Evolutionary conservation across 2,888 invertebrate genomes (phyloP), one percentile per base, ranked within the genome.

Genomic region (Meiosimyza decipiens): DNA sequence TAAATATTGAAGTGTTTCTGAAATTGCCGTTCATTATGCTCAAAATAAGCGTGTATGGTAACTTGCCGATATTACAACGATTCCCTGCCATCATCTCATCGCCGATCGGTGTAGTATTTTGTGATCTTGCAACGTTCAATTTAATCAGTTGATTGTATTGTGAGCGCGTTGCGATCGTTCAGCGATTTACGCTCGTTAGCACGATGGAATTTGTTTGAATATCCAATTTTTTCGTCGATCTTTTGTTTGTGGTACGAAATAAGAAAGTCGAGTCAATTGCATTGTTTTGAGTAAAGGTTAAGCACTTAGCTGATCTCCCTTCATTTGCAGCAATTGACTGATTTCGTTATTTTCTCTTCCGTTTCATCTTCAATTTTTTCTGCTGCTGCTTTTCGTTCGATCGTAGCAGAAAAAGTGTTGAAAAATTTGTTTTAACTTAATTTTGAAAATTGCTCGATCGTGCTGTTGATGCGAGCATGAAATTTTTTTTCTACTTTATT

Each of bases 361-460:
- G 15, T 33, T 62, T 52, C 28, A 12, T 67, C 52, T 15, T 16
- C 71, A 55, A 40, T 65, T 52, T 33, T n/a, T 57, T 64, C 73
- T 13, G 54, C 76, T 75, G 74, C 77, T 75, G 72, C 28, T 28
- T 28, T 28, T 28, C 28, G 28, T 28, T 28, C 73, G 78, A 74
- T 76, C 78, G 77, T 76, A 75, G 77, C 76, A 75, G 74, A 79
- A 80, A 78, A 84, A 82, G 85, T 84, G 84, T 84, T 85, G 82
- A 81, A 82, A 85, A 84, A 84, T 85, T 84, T 84, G 84, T 85
- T 83, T 69, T 81, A 83, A 80, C 79, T 81, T 83, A 83, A 84
- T 84, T 84, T 83, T 69, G 54, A 64, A 71, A 76, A 79, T 67
- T 76, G 75, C 74, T 76, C 74, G 18, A 69, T 52, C 60, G 16